A percentile compares a stretch with the other conserved stretches of the same genome.
These are phyloP conservation scores for Psophia crepitans DNA, from an alignment of 2,113 vertebrate genomes.

Conservation along the genomic window DNA sequence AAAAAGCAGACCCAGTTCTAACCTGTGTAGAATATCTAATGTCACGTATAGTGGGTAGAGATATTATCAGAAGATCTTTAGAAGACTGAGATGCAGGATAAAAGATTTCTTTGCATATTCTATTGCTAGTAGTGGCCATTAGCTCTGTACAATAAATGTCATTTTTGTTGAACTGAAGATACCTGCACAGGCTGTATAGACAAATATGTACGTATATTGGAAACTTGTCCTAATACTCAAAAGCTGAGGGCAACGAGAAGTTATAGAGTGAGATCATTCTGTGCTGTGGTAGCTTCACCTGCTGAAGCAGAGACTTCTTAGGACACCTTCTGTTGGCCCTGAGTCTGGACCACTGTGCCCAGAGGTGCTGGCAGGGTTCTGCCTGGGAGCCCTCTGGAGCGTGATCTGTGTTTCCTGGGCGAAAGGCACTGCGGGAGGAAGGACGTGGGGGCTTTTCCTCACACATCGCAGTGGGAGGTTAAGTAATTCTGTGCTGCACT, in stretches of 20 bases:
- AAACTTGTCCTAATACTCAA: not conserved
- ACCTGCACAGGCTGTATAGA: not conserved
- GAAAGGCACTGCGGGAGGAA: slow-evolving; percentile 40
- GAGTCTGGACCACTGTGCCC: slow-evolving; percentile 4
- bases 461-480: slow-evolving; percentile 2
- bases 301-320: not conserved
- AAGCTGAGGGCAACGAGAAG: not conserved
- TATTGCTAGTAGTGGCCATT: not conserved
- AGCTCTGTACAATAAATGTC: not conserved
- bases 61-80: not conserved
- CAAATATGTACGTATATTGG: not conserved
- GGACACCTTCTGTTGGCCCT: not conserved
- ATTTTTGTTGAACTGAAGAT: not conserved
- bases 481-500: slow-evolving; percentile 36
- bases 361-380: not conserved
- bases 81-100: not conserved
- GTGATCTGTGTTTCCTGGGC: slow-evolving; percentile 61
- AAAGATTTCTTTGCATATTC: not conserved
- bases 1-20: not conserved
- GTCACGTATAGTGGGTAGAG: not conserved
- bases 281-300: not conserved
- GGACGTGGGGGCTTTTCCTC: slow-evolving; percentile 16
- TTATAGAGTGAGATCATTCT: not conserved
- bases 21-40: not conserved
- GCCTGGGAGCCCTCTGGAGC: slow-evolving; percentile 4